Evolutionary conservation across 2,113 vertebrate species (phyloP), one percentile per base, ranked within the genome.

Genomic region (Myotis lucifugus): DNA sequence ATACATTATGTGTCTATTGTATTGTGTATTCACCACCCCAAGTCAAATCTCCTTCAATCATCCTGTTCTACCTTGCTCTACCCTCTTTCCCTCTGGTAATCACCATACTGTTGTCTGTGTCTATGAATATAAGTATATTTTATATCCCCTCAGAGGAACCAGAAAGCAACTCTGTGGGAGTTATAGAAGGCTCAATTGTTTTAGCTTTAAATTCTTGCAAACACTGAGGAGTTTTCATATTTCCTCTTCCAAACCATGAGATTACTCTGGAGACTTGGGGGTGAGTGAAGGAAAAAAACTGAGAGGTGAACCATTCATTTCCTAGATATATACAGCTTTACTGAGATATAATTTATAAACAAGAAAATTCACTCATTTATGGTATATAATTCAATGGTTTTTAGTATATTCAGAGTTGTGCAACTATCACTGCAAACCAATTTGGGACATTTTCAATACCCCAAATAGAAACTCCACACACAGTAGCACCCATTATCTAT

Each of bases 201-300:
- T 95, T 59, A 87, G 48, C 34, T 93, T 21, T 69, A 64, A 93
- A 86, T 86, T 89, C 79, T 88, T 91, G 64, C 18, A 86, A 95
- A 93, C 56, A 56, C 48, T 74, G 69, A 29, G 42, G 21, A 48
- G 32, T 81, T 90, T 95, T 81, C 7, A 37, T 69, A 32, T 66
- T 93, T 94, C 37, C 10, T 82, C 85, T 76, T 52, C 34, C 17
- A 34, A 52, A 40, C n/a, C 17, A 32, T 61, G 85, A 87, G 59
- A 84, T 85, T 84, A 29, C 72, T 90, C 50, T 40, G 29, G 81
- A 25, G 42, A 88, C 8, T 72, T 81, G 29, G 40, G 6, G 77
- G 17, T 66, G n/a, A 77, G 13, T 40, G 66, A 79, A 95, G 29
- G 46, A 66, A 86, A 27, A 92, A 95, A 56, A 84, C 11, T 25